These are phyloP conservation scores for Cairina moschata DNA, from an alignment of 2,113 vertebrate genomes.

Conservation along the genomic window DNA sequence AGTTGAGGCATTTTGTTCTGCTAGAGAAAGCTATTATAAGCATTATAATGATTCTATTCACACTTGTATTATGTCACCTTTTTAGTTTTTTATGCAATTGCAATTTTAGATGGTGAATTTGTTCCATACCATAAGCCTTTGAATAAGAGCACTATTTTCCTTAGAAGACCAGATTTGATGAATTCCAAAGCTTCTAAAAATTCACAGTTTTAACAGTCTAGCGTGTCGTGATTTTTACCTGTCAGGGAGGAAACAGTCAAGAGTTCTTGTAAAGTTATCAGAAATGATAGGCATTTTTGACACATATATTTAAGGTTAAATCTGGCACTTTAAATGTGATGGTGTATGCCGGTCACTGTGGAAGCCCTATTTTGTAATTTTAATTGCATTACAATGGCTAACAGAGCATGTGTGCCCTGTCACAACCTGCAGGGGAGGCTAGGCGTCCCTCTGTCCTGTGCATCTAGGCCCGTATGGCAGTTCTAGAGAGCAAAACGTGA, in stretches of 20 bases:
- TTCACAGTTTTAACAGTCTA: neutral
- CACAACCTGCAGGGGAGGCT: neutral
- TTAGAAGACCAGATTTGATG: neutral
- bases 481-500: neutral
- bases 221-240: neutral
- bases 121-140: neutral
- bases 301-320: neutral
- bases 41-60: constrained; percentile 5
- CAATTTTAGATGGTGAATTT: neutral
- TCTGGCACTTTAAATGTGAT: neutral
- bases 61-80: neutral
- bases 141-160: neutral
- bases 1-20: constrained; percentile 24
- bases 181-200: too few relatives aligned
- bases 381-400: neutral
- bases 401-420: neutral
- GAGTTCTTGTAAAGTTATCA: neutral
- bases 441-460: neutral
- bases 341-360: neutral
- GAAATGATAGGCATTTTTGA: neutral
- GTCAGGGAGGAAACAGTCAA: neutral
- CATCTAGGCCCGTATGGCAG: neutral
- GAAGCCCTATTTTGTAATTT: neutral
- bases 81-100: neutral
- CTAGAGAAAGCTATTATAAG: constrained; percentile 30